Percentiles rank a stretch among this genome's conserved stretches.
Conservation (phyloP, 2,113 vertebrate species). For the Ceyx melanurus region DNA sequence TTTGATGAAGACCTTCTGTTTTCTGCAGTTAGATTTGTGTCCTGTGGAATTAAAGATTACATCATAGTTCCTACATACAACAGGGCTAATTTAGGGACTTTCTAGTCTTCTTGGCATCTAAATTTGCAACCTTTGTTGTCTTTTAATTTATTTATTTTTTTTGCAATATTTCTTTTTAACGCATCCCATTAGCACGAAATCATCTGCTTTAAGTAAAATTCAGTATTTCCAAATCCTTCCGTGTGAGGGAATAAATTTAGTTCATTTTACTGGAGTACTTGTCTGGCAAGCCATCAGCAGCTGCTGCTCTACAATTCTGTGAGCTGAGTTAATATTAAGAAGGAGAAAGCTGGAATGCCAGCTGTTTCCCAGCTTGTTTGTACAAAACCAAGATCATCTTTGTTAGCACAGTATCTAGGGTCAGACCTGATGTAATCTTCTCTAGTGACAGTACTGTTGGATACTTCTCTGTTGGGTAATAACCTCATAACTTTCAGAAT, state of each 20-base stretch:
- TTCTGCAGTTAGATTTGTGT: not conserved
- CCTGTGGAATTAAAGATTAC: not conserved
- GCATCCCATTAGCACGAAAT: not conserved
- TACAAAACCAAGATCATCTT: not conserved
- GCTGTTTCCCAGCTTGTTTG: not conserved
- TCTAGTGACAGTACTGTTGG: not conserved
- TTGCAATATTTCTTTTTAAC: not conserved
- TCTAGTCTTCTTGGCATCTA: not conserved
- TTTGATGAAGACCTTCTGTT: not conserved
- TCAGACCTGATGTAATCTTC: not conserved
- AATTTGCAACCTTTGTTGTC: not conserved
- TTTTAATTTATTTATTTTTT: not conserved
- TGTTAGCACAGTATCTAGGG: not conserved
- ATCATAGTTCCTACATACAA: not conserved
- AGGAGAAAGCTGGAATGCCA: not conserved
- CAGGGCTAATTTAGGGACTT: not conserved
- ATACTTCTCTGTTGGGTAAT: not conserved
- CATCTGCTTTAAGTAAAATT: not conserved
- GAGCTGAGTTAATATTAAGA: slow-evolving; percentile 7
- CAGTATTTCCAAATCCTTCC: not conserved
- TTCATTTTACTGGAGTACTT: slow-evolving; percentile 18
- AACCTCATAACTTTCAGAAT: not conserved
- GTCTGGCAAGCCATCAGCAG: not conserved
- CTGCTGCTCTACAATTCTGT: slow-evolving; percentile 13
- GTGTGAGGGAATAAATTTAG: slow-evolving; percentile 1